phyloP scores from a whole-genome alignment of 2,888 invertebrate genomes.

The Tigriopus californicus region DNA sequence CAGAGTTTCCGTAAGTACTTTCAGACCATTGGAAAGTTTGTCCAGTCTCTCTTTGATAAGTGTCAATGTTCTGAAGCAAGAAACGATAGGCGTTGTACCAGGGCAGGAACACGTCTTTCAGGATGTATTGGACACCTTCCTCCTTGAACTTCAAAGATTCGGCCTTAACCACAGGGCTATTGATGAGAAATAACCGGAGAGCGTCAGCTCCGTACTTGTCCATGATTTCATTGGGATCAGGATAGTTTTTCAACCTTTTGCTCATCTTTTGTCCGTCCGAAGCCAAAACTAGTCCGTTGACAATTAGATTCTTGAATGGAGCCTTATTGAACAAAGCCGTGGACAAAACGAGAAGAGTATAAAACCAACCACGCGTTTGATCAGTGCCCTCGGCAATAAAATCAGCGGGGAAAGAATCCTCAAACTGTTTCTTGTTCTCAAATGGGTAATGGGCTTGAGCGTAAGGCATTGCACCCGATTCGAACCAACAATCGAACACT shows the following conservation, averaged over 20 bases:
- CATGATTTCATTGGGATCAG: conserved; percentile 74
- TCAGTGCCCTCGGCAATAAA: conserved; percentile 99
- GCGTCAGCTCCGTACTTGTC: conserved; percentile 93
- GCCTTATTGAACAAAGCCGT: conserved; percentile 88
- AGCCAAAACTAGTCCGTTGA: conserved; percentile 87
- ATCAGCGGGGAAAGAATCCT: conserved; percentile 85
- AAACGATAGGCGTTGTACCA: conserved; percentile 66
- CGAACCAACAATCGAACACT: conserved; percentile 99
- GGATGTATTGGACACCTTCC: conserved; percentile 83
- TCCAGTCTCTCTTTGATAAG: conserved; percentile 40
- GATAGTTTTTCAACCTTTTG: conserved; percentile 94
- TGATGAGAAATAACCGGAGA: conserved; percentile 79
- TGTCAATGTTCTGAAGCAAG: conserved; percentile 75
- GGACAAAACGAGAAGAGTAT: conserved; percentile 88
- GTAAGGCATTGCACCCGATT: conserved; percentile 97
- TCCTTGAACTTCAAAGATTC: conserved; percentile 92
- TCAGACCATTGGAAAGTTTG: conserved; percentile 28
- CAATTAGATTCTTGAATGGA: conserved; percentile 93
- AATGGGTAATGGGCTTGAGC: conserved; percentile 93
- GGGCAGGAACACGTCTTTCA: conserved; percentile 92
- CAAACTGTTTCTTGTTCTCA: conserved; percentile 60
- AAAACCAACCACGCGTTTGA: conserved; percentile 40
- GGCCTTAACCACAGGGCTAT: conserved; percentile 80
- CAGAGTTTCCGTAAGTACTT: conserved; percentile 23
- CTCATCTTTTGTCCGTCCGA: conserved; percentile 98